Evolutionary conservation across 2,797 vertebrate species (phyloP).

Genomic region (Spea hammondii): DNA sequence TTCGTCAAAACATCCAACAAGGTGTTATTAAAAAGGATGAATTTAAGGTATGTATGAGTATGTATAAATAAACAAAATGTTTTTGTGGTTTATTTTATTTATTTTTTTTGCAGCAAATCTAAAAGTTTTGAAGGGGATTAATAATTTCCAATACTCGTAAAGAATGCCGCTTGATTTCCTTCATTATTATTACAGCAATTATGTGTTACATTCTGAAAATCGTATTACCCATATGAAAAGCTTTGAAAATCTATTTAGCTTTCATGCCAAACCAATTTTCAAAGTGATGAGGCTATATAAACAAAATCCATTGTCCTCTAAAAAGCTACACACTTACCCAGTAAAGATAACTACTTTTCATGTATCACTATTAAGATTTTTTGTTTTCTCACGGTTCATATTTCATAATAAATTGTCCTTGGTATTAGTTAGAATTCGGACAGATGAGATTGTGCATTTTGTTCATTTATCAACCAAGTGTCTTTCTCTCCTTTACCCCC

Average conservation of each 20-base stretch:
- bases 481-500: slow-evolving; percentile 60
- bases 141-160: slow-evolving; percentile 52
- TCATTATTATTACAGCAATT: slow-evolving; percentile 57
- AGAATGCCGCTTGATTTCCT: slow-evolving; percentile 58
- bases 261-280: slow-evolving; percentile 66
- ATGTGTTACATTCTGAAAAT: slow-evolving; percentile 62
- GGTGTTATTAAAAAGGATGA: slow-evolving; percentile 94
- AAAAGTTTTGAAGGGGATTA: slow-evolving; percentile 58
- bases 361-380: slow-evolving; percentile 80
- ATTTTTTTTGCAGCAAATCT: slow-evolving; percentile 50
- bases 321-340: slow-evolving; percentile 65
- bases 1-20: slow-evolving; percentile 90
- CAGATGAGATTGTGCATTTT: slow-evolving; percentile 72
- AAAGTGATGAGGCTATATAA: slow-evolving; percentile 63
- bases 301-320: slow-evolving; percentile 70
- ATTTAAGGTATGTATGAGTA: slow-evolving; percentile 82
- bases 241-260: slow-evolving; percentile 62
- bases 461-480: slow-evolving; percentile 80
- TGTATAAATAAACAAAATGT: slow-evolving; percentile 43
- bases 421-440: slow-evolving; percentile 77
- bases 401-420: slow-evolving; percentile 83
- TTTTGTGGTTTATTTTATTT: not conserved
- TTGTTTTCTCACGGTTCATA: slow-evolving; percentile 67
- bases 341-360: slow-evolving; percentile 74
- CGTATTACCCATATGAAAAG: slow-evolving; percentile 61